phyloP scores from a whole-genome alignment of 2,797 vertebrate species.

The Bovichtus diacanthus region DNA sequence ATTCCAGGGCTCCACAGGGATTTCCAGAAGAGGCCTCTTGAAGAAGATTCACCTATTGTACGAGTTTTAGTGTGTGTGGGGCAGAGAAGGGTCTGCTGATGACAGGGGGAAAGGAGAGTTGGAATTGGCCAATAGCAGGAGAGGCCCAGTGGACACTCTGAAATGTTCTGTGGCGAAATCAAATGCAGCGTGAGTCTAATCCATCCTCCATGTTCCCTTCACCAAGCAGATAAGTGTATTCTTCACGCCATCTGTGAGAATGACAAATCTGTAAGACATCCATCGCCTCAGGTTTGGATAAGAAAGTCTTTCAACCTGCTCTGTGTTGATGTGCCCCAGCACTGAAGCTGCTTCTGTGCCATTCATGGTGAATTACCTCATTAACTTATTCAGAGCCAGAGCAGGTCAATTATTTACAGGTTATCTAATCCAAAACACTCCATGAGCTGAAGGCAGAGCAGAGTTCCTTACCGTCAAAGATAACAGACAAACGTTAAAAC shows the following conservation, averaged over 20 bases:
- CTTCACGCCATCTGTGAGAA: constrained; percentile 45
- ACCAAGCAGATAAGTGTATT: constrained; percentile 34
- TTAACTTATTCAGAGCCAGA: constrained; percentile 74
- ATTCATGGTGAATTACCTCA: constrained; percentile 68
- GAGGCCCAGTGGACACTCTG: not conserved
- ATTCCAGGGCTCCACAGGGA: constrained; percentile 14
- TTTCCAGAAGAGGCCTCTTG: constrained; percentile 19
- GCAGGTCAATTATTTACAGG: constrained; percentile 68
- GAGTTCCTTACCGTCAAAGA: not conserved
- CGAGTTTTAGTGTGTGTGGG: constrained; percentile 9
- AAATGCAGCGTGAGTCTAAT: constrained; percentile 48
- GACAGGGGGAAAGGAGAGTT: not conserved
- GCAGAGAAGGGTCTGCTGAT: constrained; percentile 4
- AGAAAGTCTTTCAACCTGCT: constrained; percentile 27
- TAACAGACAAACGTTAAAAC: not conserved
- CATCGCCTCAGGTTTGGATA: constrained; percentile 34
- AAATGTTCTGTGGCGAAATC: constrained; percentile 32
- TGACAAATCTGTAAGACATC: constrained; percentile 53
- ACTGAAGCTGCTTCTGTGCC: not conserved
- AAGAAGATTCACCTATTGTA: not conserved
- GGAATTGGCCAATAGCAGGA: not conserved
- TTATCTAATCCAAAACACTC: constrained; percentile 41
- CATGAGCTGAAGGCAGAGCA: not conserved
- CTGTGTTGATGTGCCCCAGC: constrained; percentile 7
- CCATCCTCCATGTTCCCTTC: constrained; percentile 26